phyloP scores from a whole-genome alignment of 1,140 invertebrate species.

The Hypothenemus hampei region DNA sequence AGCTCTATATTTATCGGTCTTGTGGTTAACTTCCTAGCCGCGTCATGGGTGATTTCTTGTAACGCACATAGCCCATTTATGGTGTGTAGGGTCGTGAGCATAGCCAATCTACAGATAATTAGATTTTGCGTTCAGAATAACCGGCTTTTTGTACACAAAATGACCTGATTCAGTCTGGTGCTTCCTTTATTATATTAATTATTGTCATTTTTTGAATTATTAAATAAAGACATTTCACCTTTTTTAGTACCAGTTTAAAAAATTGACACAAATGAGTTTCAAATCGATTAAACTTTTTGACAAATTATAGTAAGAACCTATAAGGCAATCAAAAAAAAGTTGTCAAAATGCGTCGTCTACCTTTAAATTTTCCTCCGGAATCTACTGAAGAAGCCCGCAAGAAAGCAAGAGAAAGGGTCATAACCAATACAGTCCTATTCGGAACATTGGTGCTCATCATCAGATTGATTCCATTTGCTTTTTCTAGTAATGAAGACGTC shows the following conservation, averaged over 20 bases:
- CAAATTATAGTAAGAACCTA: too few relatives aligned
- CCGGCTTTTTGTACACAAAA: too few relatives aligned
- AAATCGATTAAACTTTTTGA: too few relatives aligned
- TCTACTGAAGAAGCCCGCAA: conserved; percentile 15
- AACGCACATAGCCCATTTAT: neutral
- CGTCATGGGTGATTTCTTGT: neutral
- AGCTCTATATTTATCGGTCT: conserved; percentile 19
- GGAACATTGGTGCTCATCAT: conserved; percentile 15
- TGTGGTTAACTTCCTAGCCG: conserved; percentile 14
- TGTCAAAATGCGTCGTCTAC: conserved; percentile 16
- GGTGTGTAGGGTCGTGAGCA: neutral
- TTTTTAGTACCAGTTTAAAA: too few relatives aligned
- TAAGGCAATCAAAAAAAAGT: too few relatives aligned
- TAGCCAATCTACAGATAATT: neutral
- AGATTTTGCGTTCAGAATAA: neutral
- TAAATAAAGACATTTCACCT: too few relatives aligned
- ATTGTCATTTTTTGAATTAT: too few relatives aligned
- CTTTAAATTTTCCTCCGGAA: conserved; percentile 8
- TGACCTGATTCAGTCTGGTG: too few relatives aligned
- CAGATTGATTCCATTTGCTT: conserved; percentile 5
- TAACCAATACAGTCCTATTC: conserved; percentile 13
- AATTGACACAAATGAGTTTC: too few relatives aligned
- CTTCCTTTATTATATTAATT: too few relatives aligned
- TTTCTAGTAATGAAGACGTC: neutral
- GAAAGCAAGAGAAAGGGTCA: conserved; percentile 4